Conservation (phyloP, 2,797 vertebrate genomes). For the Anniella stebbinsi region DNA sequence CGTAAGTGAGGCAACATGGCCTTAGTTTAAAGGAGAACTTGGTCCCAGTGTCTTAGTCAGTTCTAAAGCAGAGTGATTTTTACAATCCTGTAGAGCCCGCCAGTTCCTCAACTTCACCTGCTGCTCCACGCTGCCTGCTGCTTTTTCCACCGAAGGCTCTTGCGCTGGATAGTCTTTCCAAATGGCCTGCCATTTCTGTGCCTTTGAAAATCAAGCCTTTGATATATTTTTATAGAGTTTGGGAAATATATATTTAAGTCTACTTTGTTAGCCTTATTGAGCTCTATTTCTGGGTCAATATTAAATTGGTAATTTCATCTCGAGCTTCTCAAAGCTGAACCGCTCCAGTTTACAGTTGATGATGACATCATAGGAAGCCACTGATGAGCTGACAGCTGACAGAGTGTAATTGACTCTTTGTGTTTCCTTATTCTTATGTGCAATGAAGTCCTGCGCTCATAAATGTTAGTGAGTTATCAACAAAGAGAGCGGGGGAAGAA, state of each 20-base stretch:
- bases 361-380: constrained; percentile 62
- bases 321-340: constrained; percentile 55
- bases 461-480: constrained; percentile 56
- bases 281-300: constrained; percentile 40
- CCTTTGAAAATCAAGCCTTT: constrained; percentile 67
- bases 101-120: constrained; percentile 24
- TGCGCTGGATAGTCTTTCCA: constrained; percentile 55
- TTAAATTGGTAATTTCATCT: constrained; percentile 65
- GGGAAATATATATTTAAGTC: constrained; percentile 58
- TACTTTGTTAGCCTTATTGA: constrained; percentile 27
- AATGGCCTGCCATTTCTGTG: constrained; percentile 38
- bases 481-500: background rate
- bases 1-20: background rate
- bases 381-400: constrained; percentile 55
- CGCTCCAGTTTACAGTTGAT: constrained; percentile 58
- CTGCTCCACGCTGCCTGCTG: constrained; percentile 45
- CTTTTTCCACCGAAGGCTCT: background rate
- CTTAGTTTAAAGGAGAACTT: background rate
- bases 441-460: constrained; percentile 53
- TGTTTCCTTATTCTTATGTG: constrained; percentile 43
- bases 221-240: constrained; percentile 64
- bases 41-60: background rate
- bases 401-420: constrained; percentile 52
- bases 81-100: constrained; percentile 21
- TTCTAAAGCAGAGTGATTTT: constrained; percentile 35